Base-by-base conservation (phyloP, 2,888 invertebrate species). In the Dysmachus trigonus region DNA sequence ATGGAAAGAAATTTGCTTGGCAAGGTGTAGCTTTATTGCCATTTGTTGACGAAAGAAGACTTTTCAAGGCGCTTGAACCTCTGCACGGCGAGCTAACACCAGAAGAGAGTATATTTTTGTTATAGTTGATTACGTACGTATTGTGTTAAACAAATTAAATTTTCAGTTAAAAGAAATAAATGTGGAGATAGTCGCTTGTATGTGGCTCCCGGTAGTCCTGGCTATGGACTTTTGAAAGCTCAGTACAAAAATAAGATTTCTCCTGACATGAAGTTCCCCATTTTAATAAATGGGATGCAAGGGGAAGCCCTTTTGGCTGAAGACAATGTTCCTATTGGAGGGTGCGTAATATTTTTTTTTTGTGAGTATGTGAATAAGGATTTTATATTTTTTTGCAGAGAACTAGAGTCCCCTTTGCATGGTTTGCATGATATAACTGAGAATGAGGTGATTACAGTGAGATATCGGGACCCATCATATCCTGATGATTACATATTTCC, bases 1-100 rank as follows among this genome's bases (percentile, higher is more conserved):
- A 99, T 93, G 99, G 99, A 41, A 99, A 99, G 93, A 99, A 98
- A 92, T 99, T 97, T 93, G 99, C 99, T 79, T 99, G 99, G 99
- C 99, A 99, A 93, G 99, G 99, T 73, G 99, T 99, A 1, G 99
- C 99, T 0, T 92, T 99, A 62, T 93, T 99, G 87, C 99, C 99
- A 6, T 99, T 99, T 92, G 99, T 99, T 0, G 99, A 99, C 89
- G 99, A 99, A 92, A 94, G 94, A 86, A 93, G 99, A 87, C 93
- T 99, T 85, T 96, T 97, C 90, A 95, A 95, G 89, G 97, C 98
- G 0, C 92, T 99, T 51, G 94, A 95, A 89, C 95, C 96, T 0
- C 97, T 96, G 88, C 98, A 99, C 90, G 93, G 94, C 0, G 93
- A 95, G 85, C 93, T 99, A 51, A 96, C 98, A 0, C 94, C 94